Evolutionary conservation across 1,140 invertebrate species (phyloP), one percentile per base, ranked within the genome.

Genomic region (Macrotrachela quadricornifera): DNA sequence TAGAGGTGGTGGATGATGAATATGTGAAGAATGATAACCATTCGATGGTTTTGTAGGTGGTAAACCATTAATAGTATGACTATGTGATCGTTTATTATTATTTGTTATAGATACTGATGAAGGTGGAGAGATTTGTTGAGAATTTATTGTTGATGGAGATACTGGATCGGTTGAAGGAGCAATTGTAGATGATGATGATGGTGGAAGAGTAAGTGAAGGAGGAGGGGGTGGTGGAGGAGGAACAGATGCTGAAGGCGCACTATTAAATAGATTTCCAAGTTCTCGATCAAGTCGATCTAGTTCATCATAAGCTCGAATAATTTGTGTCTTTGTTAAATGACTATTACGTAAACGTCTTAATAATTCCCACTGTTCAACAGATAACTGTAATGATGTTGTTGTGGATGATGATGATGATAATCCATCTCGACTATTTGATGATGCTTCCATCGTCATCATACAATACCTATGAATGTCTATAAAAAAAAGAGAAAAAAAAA

Each of bases 341-440:
- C 64, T 69, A 57, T 66, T 69, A 36, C 67, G 57, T 15, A 71
- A 57, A 15, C 69, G 59, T 11, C 69, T 57, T 38, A 69, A 63
- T 50, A 71, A 55, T 55, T 71, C 69, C 52, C 68, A 63, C 59
- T 71, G 69, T 57, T 71, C 67, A 18, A 71, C 63, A 17, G 67
- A 66, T 59, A 69, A 71, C 56, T 65, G 51, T 13, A 53, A 36
- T 37, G 51, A 39, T 39, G 21, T 30, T 30, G 21, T 30, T 30
- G 21, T 4, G 2, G 21, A 4, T 30, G 21, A 30, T 4, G 21
- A 30, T 30, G 21, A 30, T 30, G 21, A 30, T 30, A 30, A 30
- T 30, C 21, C 21, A 30, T 30, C 21, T 4, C 21, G 21, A 30
- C 21, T 30, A 30, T 30, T 30, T 8, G 21, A 30, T 30, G 21